Evolutionary conservation across 2,113 vertebrate species (phyloP), one percentile per base, ranked within the genome.

Genomic region (Mustelus asterias): DNA sequence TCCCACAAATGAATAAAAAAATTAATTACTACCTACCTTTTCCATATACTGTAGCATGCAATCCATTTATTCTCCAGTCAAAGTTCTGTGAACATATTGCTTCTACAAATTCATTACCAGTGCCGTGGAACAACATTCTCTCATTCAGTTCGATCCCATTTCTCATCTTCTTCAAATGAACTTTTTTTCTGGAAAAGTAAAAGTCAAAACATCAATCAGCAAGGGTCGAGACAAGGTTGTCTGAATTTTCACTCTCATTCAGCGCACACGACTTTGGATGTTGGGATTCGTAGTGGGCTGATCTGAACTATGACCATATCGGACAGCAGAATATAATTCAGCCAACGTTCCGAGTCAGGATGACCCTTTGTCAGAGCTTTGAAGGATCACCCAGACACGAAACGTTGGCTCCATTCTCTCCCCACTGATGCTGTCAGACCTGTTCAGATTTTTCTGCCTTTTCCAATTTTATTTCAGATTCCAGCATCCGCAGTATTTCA

Each of bases 61-160:
- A 98, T 70, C 99, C 99, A 67, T 99, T 99, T 96, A 99, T 98
- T 96, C 99, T 97, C 98, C 99, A 99, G 96, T 99, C 99, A 97
- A 99, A 99, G 97, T 99, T 99, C 97, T 99, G 98, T 92, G 98
- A 99, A 96, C 99, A 99, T 97, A 99, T 99, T 94, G 99, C 98
- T 97, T 98, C 98, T 95, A 99, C 98, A 97, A 99, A 99, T 96
- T 98, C 99, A 97, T 98, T 98, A 96, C 98, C 98, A 67, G 99
- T 99, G n/a, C 99, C 99, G 1, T 99, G 99, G 97, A 99, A 99
- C 3, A 99, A 97, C 99, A 99, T 99, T 96, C 98, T 98, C 96
- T 99, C 99, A 85, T 99, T 98, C 96, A 99, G 98, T 58, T 98
- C 97, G 96, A 97, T 96, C 16, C 97, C 96, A 18, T 98, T 98